Conservation (phyloP, 2,888 invertebrate species). For the Spodoptera littoralis region DNA sequence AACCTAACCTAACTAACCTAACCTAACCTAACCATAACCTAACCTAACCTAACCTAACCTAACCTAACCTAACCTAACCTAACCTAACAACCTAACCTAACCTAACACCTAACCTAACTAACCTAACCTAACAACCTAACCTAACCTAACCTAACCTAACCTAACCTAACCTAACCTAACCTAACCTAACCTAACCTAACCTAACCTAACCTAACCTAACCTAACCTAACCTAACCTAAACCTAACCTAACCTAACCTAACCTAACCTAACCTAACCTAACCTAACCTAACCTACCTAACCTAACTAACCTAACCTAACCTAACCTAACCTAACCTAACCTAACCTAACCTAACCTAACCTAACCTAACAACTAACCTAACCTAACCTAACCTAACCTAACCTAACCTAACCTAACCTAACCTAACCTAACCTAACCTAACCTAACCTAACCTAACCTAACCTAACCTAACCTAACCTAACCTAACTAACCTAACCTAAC, state of each 20-base stretch:
- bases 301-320: constrained; percentile 23
- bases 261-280: constrained; percentile 34
- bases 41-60: constrained; percentile 21
- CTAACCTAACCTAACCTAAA: constrained; percentile 28
- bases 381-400: constrained; percentile 21
- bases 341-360: constrained; percentile 25
- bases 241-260: constrained; percentile 30
- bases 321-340: constrained; percentile 21
- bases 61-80: constrained; percentile 27
- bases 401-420: constrained; percentile 24
- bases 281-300: constrained; percentile 32
- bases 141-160: constrained; percentile 38
- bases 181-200: constrained; percentile 42
- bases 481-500: constrained; percentile 35
- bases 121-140: no score
- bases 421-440: constrained; percentile 27
- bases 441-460: constrained; percentile 21
- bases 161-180: constrained; percentile 47
- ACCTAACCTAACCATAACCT: constrained; percentile 40
- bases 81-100: no score
- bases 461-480: constrained; percentile 42
- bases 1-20: constrained; percentile 40
- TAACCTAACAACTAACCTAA: constrained; percentile 25
- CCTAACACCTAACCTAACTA: no score
- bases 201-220: constrained; percentile 32